phyloP scores from a whole-genome alignment of 2,888 invertebrate genomes.

The Cerastoderma edule region DNA sequence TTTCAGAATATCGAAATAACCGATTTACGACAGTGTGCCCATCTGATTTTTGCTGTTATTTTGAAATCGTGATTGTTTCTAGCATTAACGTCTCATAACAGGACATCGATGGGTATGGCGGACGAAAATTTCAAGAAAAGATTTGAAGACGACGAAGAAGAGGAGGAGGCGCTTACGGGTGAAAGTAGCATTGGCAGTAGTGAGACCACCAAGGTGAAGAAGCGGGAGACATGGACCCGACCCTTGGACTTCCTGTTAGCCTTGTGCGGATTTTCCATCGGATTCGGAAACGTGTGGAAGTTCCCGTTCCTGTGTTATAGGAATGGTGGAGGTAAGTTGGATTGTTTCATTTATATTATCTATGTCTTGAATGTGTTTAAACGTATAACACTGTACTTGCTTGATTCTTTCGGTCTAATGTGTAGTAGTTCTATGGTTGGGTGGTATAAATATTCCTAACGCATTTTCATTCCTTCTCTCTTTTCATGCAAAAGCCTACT shows the following conservation, averaged over 20 bases:
- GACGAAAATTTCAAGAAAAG: too few species aligned
- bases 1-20: too few species aligned
- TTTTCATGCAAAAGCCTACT: neutral
- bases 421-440: neutral
- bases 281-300: conserved; percentile 25
- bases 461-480: neutral
- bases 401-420: neutral
- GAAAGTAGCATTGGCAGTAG: too few species aligned
- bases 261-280: conserved; percentile 25
- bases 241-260: conserved; percentile 18
- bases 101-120: too few species aligned
- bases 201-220: neutral
- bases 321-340: conserved; percentile 24
- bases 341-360: neutral
- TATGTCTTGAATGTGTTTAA: neutral
- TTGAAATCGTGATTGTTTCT: too few species aligned
- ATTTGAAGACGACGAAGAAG: too few species aligned
- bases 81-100: too few species aligned
- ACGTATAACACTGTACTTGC: neutral
- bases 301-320: conserved; percentile 23
- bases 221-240: conserved; percentile 17
- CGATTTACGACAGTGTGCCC: too few species aligned
- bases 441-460: neutral
- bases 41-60: too few species aligned
- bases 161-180: conserved; percentile 12